Base-by-base conservation (phyloP, 1,140 invertebrate species). In the Ericerus pela region DNA sequence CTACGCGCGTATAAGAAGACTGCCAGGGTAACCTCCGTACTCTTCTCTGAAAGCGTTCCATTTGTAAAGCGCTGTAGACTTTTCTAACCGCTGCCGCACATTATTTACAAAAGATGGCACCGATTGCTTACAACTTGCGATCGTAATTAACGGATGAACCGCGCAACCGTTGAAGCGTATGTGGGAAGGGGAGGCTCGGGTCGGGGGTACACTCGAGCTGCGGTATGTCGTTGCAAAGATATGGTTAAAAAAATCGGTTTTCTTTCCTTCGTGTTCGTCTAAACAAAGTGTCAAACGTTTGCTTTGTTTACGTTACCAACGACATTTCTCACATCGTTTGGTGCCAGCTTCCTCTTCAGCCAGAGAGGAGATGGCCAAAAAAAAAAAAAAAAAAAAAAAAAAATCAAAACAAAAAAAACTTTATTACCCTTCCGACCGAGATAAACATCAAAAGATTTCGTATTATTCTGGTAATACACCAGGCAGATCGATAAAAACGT, bases 261-360 rank as follows among this genome's bases (percentile, higher is more conserved):
- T n/a, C n/a, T n/a, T n/a, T 41, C n/a, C 6, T n/a, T n/a, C 30
- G 30, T 10, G n/a, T 8, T 41, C 4, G 20, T 41, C 37, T 41
- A 41, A 41, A 41, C 37, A 41, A 41, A 41, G 37, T 41, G 37
- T 41, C 37, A 41, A 41, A 41, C 37, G 37, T 41, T 41, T 16
- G 5, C 20, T 16, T 5, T 41, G 37, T 41, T 41, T 41, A 41
- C n/a, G 20, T 41, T 41, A 41, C 20, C n/a, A 41, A 41, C 37
- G 37, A 41, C 37, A 41, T 41, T 41, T 41, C 37, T 41, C 37
- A 41, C 37, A 41, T 41, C 37, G 37, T 41, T 41, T 18, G 37
- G 20, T 41, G 5, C n/a, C 37, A 5, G 37, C 14, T 41, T 5
- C n/a, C n/a, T 4, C 14, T 16, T 16, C 6, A n/a, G n/a, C n/a